These are phyloP conservation scores for Micromys minutus DNA, from an alignment of 2,113 vertebrate genomes.

Conservation along the genomic window DNA sequence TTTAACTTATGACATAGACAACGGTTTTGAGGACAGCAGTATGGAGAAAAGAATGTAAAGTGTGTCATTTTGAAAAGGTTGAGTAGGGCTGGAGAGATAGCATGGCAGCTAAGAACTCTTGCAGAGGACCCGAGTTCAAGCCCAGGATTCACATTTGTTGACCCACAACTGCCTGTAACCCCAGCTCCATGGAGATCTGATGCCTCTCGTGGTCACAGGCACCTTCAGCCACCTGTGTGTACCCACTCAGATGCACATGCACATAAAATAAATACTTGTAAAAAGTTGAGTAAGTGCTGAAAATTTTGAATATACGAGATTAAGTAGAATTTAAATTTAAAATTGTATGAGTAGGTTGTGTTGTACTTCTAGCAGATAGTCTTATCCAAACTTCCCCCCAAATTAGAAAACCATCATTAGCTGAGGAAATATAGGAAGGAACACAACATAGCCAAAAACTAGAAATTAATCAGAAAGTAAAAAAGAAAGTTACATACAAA, in stretches of 20 bases:
- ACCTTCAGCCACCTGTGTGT: neutral
- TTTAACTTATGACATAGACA: neutral
- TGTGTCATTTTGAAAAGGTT: neutral
- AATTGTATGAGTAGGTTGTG: neutral
- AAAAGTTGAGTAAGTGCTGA: conserved; percentile 10
- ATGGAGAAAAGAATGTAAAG: conserved; percentile 5
- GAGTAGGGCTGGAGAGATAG: neutral
- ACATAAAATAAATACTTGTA: neutral
- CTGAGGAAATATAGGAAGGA: neutral
- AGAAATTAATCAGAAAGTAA: conserved; percentile 33
- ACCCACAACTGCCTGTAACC: neutral
- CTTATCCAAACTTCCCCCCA: neutral
- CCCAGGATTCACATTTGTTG: neutral
- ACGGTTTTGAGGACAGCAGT: neutral
- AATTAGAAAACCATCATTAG: neutral
- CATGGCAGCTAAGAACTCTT: neutral
- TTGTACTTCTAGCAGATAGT: neutral
- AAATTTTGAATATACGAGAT: neutral
- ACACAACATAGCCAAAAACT: neutral
- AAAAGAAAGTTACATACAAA: conserved; percentile 34
- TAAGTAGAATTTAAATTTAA: conserved; percentile 29
- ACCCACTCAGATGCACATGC: neutral
- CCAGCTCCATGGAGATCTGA: neutral
- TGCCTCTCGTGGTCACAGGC: neutral
- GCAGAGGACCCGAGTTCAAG: neutral